These are phyloP conservation scores for Parauchenoglanis punctatus DNA, from an alignment of 2,797 vertebrate species.

Conservation along the genomic window DNA sequence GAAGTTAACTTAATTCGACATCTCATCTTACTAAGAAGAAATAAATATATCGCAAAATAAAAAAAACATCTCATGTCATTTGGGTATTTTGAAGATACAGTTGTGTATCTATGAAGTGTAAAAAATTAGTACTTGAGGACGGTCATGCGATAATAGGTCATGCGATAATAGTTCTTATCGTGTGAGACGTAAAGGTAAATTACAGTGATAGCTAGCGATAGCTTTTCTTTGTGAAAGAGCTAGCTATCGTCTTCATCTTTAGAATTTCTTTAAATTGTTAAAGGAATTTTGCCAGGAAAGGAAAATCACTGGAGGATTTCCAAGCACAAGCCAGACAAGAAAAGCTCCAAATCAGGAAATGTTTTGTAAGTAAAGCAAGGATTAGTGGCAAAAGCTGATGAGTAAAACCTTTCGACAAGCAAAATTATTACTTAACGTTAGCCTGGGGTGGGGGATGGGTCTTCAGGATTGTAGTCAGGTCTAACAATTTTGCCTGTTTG, in stretches of 20 bases:
- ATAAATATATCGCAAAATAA: background rate
- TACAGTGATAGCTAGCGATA: too few species aligned
- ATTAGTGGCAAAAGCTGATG: background rate
- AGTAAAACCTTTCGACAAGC: background rate
- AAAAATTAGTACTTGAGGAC: background rate
- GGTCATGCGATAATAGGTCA: too few species aligned
- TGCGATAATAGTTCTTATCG: background rate
- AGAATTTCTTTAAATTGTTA: too few species aligned
- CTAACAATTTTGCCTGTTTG: background rate
- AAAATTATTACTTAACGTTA: background rate
- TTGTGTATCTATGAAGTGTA: background rate
- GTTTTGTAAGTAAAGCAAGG: too few species aligned
- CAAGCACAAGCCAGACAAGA: too few species aligned
- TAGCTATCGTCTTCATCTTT: too few species aligned
- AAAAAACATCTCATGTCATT: background rate
- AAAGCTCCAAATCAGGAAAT: too few species aligned
- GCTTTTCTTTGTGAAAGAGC: too few species aligned
- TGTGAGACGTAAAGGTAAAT: too few species aligned
- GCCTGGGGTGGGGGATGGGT: background rate
- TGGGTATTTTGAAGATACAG: background rate
- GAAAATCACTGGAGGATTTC: too few species aligned
- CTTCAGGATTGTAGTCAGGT: background rate
- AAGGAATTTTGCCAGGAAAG: too few species aligned
- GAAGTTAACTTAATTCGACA: background rate
- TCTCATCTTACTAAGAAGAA: background rate